Percentiles rank a stretch among this genome's conserved stretches.
Evolutionary conservation across 2,888 invertebrate species (phyloP).

Genomic region (Agonopterix arenella): DNA sequence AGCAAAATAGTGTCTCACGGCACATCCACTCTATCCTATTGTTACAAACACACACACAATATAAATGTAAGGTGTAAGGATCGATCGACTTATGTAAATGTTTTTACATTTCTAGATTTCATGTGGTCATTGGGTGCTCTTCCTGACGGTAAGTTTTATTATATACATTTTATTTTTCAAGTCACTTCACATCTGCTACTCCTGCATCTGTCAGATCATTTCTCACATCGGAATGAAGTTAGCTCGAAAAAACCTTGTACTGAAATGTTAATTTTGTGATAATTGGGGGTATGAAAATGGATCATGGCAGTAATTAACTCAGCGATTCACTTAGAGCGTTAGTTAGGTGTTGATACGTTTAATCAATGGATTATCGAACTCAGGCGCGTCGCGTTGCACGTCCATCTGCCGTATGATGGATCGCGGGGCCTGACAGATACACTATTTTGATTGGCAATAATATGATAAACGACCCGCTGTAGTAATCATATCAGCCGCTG

Average conservation of each 20-base stretch:
- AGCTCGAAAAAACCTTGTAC: conserved; percentile 8
- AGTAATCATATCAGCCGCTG: conserved; percentile 64
- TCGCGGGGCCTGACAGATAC: conserved; percentile 70
- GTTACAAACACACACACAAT: conserved; percentile 33
- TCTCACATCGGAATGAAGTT: conserved; percentile 13
- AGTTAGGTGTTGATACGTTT: conserved; percentile 37
- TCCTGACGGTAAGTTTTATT: conserved; percentile 92
- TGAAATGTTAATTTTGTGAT: conserved; percentile 18
- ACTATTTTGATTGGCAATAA: conserved; percentile 77
- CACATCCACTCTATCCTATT: conserved; percentile 38
- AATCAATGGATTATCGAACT: conserved; percentile 41
- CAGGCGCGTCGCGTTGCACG: conserved; percentile 31
- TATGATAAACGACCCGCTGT: conserved; percentile 68
- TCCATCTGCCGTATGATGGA: conserved; percentile 60
- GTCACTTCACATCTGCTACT: conserved; percentile 44
- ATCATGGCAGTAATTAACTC: conserved; percentile 39
- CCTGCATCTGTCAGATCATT: conserved; percentile 45
- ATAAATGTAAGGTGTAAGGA: conserved; percentile 63
- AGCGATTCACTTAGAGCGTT: conserved; percentile 43
- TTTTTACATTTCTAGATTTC: conserved; percentile 92
- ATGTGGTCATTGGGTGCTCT: conserved; percentile 99
- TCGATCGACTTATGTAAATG: conserved; percentile 76
- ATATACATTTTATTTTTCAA: conserved; percentile 44
- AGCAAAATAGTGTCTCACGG: conserved; percentile 76
- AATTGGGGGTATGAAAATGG: conserved; percentile 43